Percentiles rank a stretch among this genome's conserved stretches.
These are phyloP conservation scores for Eulemur macaco DNA, from an alignment of 2,113 vertebrate species.

Conservation along the genomic window DNA sequence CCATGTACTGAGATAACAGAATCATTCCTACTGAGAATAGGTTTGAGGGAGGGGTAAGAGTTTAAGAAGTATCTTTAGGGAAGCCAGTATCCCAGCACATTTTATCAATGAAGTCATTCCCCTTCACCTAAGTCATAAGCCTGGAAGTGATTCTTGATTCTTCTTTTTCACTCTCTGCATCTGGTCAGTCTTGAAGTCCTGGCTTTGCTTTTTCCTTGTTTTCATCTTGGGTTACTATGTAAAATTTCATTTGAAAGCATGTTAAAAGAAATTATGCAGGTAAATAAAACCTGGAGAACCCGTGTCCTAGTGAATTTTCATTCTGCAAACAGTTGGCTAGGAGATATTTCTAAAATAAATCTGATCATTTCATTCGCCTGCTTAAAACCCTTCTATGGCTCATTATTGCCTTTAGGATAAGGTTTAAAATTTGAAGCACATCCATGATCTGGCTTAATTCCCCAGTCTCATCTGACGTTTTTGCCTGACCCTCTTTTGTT, in stretches of 20 bases:
- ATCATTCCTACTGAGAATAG: neutral
- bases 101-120: neutral
- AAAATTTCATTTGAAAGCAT: conserved; percentile 3
- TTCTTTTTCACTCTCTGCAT: neutral
- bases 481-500: neutral
- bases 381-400: neutral
- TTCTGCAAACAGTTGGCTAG: neutral
- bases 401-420: neutral
- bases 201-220: neutral
- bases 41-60: neutral
- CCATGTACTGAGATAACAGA: neutral
- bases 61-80: neutral
- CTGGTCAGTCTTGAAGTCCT: neutral
- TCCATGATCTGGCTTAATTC: neutral
- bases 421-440: neutral
- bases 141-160: neutral
- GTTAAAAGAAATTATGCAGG: neutral
- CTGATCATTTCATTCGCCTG: neutral
- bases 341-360: conserved; percentile 17
- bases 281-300: neutral
- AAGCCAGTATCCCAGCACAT: neutral
- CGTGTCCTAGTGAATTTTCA: neutral
- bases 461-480: neutral
- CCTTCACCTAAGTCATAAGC: neutral
- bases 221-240: neutral